These are phyloP conservation scores for Drosophila histrio DNA, from an alignment of 2,888 invertebrate species.

Conservation along the genomic window DNA sequence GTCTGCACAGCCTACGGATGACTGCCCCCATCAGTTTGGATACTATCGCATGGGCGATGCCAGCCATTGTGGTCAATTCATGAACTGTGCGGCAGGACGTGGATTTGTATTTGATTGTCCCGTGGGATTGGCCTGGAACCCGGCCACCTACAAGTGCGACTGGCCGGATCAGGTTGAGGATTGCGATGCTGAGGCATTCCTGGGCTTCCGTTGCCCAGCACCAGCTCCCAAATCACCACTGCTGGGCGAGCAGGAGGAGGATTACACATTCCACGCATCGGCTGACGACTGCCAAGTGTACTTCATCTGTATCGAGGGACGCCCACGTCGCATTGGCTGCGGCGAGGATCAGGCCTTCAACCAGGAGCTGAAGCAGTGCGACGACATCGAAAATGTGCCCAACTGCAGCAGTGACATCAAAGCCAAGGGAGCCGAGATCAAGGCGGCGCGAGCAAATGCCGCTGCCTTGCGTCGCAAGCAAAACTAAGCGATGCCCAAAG, in stretches of 20 bases:
- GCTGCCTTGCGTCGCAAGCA: conserved; percentile 42
- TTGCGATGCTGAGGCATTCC: conserved; percentile 91
- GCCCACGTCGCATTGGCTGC: conserved; percentile 90
- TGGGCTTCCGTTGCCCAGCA: conserved; percentile 92
- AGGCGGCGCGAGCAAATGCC: conserved; percentile 77
- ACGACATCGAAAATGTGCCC: conserved; percentile 91
- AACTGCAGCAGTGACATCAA: conserved; percentile 86
- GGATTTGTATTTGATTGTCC: conserved; percentile 91
- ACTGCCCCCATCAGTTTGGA: conserved; percentile 93
- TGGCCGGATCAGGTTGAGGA: conserved; percentile 94
- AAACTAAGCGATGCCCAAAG: conserved; percentile 2
- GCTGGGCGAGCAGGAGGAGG: conserved; percentile 84
- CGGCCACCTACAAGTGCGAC: conserved; percentile 90
- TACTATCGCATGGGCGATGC: conserved; percentile 90
- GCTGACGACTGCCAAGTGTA: conserved; percentile 91
- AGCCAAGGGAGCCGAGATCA: conserved; percentile 74
- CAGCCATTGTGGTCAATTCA: conserved; percentile 90
- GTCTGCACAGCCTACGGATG: conserved; percentile 87
- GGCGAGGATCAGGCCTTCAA: conserved; percentile 92
- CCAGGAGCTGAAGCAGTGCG: conserved; percentile 89
- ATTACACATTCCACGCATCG: conserved; percentile 84
- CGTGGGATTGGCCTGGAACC: conserved; percentile 92
- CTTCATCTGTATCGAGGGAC: conserved; percentile 90
- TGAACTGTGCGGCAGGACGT: conserved; percentile 92
- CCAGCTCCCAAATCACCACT: conserved; percentile 72